Percentiles rank a stretch among this genome's conserved stretches.
Evolutionary conservation across 2,888 invertebrate species (phyloP).

Genomic region (Polyommatus iphigenia): DNA sequence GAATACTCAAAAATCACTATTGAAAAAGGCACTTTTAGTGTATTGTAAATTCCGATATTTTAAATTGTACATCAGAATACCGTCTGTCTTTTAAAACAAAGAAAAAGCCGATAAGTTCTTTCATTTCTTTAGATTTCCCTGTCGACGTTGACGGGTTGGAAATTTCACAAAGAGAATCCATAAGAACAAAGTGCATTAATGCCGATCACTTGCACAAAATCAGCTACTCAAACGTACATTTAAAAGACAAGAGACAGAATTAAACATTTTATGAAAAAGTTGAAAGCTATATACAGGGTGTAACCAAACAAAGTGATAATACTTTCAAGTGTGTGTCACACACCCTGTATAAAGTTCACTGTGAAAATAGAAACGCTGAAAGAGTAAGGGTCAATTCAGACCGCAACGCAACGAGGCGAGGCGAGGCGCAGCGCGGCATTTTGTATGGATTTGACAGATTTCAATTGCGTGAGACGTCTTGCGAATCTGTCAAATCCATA

Average conservation of each 20-base stretch:
- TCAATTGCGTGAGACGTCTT: too few species aligned
- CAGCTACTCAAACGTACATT: not conserved
- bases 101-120: slow-evolving; percentile 1
- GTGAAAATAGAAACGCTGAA: too few species aligned
- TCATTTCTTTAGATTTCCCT: not conserved
- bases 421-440: too few species aligned
- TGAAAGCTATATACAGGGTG: too few species aligned
- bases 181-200: slow-evolving; percentile 10
- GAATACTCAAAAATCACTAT: not conserved
- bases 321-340: too few species aligned
- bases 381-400: too few species aligned
- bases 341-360: too few species aligned
- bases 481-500: too few species aligned
- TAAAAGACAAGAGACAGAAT: not conserved
- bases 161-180: slow-evolving; percentile 6
- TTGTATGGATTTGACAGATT: too few species aligned
- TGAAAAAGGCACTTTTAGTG: not conserved
- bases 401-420: too few species aligned
- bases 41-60: not conserved
- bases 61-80: not conserved
- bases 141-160: not conserved
- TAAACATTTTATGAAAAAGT: not conserved
- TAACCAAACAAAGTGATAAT: too few species aligned
- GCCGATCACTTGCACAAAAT: slow-evolving; percentile 6
- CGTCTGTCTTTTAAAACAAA: not conserved